A percentile compares a stretch with the other conserved stretches of the same genome.
Evolutionary conservation across 2,888 invertebrate genomes (phyloP).

Genomic region (Tortricodes alternella): DNA sequence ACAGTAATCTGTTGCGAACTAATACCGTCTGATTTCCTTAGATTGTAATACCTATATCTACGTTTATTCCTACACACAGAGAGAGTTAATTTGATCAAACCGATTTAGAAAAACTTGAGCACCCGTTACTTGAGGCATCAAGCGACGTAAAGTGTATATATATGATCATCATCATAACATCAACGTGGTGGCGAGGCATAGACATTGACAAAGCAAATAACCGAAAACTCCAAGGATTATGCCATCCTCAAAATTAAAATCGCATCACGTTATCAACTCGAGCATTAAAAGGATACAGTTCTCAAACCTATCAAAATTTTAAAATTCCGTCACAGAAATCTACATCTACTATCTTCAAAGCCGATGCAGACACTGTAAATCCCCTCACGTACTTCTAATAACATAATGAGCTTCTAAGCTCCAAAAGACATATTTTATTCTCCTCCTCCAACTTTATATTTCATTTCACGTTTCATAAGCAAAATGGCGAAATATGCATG

Average conservation of each 20-base stretch:
- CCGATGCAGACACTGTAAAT: conserved; percentile 35
- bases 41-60: conserved; percentile 35
- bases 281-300: background rate
- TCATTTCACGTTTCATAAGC: conserved; percentile 82
- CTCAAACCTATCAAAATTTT: conserved; percentile 17
- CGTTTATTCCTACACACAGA: conserved; percentile 33
- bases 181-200: too few species aligned
- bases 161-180: too few species aligned
- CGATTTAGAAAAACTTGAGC: background rate
- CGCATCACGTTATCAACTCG: too few species aligned
- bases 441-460: conserved; percentile 77
- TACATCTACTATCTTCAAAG: conserved; percentile 17
- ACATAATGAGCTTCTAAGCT: conserved; percentile 76
- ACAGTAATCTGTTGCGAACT: conserved; percentile 68
- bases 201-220: too few species aligned
- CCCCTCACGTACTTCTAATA: conserved; percentile 78
- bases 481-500: conserved; percentile 77
- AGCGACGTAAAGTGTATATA: too few species aligned
- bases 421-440: conserved; percentile 76
- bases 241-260: too few species aligned
- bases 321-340: conserved; percentile 10
- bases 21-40: conserved; percentile 61
- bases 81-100: conserved; percentile 26
- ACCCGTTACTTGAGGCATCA: background rate
- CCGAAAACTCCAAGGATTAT: too few species aligned